phyloP scores from a whole-genome alignment of 1,140 invertebrate species.

The Zophobas morio region DNA sequence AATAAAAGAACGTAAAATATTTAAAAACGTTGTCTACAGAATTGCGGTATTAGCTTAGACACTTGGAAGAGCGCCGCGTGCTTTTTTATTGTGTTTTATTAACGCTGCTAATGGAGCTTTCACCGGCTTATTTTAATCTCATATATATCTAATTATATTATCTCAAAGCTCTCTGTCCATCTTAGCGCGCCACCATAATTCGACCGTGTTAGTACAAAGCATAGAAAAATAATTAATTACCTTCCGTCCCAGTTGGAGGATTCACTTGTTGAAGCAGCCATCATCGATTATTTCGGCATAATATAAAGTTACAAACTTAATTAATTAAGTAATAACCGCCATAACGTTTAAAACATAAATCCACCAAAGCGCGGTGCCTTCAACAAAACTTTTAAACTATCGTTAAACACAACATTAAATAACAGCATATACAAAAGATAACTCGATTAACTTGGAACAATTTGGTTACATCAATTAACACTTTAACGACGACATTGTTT shows the following conservation, averaged over 20 bases:
- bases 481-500: slow-evolving; percentile 33
- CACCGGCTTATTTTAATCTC: too few relatives aligned
- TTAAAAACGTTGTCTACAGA: too few relatives aligned
- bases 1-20: too few relatives aligned
- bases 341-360: slow-evolving; percentile 33
- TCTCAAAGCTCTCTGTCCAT: too few relatives aligned
- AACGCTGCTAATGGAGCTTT: too few relatives aligned
- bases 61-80: too few relatives aligned
- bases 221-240: slow-evolving; percentile 52
- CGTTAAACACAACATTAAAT: slow-evolving; percentile 35
- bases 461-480: slow-evolving; percentile 31
- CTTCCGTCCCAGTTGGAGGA: slow-evolving; percentile 53
- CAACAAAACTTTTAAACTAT: slow-evolving; percentile 41
- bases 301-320: slow-evolving; percentile 35
- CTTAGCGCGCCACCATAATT: not conserved
- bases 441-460: slow-evolving; percentile 31
- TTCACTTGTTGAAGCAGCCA: slow-evolving; percentile 57
- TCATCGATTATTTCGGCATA: slow-evolving; percentile 34
- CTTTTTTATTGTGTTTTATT: too few relatives aligned
- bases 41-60: too few relatives aligned
- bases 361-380: slow-evolving; percentile 21
- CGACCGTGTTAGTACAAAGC: not conserved
- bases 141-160: too few relatives aligned
- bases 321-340: slow-evolving; percentile 39
- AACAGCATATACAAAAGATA: slow-evolving; percentile 19